These are phyloP conservation scores for Nephrotoma flavescens DNA, from an alignment of 2,888 invertebrate genomes.

Conservation along the genomic window DNA sequence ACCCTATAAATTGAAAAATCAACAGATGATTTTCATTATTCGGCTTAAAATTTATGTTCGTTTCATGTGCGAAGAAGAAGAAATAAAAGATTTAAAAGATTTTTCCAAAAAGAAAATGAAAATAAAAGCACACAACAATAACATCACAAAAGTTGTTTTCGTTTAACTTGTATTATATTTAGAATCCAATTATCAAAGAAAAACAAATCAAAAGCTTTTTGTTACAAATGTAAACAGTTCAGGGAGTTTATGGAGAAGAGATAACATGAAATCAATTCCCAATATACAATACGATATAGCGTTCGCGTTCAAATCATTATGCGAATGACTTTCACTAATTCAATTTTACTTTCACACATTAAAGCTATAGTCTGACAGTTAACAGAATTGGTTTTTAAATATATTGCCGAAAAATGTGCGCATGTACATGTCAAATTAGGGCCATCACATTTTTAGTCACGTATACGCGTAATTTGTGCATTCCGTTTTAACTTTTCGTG, in stretches of 20 bases:
- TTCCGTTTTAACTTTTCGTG: neutral
- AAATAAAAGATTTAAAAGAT: neutral
- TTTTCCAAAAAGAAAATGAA: neutral
- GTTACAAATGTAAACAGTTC: neutral
- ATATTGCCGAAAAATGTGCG: neutral
- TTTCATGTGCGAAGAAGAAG: neutral
- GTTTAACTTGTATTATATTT: neutral
- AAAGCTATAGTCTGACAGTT: neutral
- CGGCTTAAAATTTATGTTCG: neutral
- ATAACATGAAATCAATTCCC: neutral
- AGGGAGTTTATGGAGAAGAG: neutral
- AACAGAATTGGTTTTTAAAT: neutral
- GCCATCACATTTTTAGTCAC: neutral
- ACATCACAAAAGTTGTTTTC: neutral
- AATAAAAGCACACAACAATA: neutral
- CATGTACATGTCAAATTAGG: neutral
- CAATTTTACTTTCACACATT: neutral
- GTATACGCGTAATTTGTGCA: neutral
- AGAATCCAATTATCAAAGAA: neutral
- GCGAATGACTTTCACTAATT: neutral
- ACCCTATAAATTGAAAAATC: neutral
- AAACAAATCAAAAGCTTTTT: neutral
- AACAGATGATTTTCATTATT: neutral
- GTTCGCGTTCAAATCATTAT: neutral
- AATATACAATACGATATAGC: neutral